Conservation (phyloP, 2,888 invertebrate species). For the Synanthedon tipuliformis region DNA sequence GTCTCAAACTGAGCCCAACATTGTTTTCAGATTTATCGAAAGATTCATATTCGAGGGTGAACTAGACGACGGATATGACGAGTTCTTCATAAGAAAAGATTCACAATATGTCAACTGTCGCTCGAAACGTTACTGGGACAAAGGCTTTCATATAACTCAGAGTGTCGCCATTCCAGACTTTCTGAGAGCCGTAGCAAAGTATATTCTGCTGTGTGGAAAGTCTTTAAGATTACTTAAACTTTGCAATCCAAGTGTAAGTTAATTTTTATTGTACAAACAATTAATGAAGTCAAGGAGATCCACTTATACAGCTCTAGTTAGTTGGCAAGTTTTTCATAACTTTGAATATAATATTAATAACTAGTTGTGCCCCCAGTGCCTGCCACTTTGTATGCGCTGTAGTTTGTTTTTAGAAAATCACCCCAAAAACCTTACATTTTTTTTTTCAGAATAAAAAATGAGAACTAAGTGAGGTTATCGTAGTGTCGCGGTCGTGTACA, state of each 20-base stretch:
- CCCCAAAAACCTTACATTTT: too few species aligned
- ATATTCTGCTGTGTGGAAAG: constrained; percentile 80
- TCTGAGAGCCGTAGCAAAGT: constrained; percentile 70
- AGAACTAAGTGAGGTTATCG: too few species aligned
- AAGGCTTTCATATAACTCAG: constrained; percentile 66
- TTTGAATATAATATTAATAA: too few species aligned
- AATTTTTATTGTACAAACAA: neutral
- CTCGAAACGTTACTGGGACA: constrained; percentile 76
- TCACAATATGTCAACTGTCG: constrained; percentile 73
- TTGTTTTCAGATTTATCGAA: constrained; percentile 73
- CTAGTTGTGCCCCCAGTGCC: too few species aligned
- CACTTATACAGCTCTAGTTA: too few species aligned
- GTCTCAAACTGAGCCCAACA: neutral
- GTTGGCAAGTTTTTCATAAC: too few species aligned
- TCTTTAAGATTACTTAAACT: constrained; percentile 77
- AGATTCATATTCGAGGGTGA: constrained; percentile 89
- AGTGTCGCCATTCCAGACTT: constrained; percentile 76
- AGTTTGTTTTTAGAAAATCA: too few species aligned
- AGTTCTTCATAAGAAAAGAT: constrained; percentile 85
- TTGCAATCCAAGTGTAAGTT: constrained; percentile 76
- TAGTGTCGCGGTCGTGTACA: too few species aligned
- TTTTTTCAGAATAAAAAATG: too few species aligned
- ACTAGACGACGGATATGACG: constrained; percentile 82
- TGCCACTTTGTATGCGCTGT: too few species aligned
- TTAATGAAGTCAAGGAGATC: too few species aligned